Percentiles rank a stretch among this genome's conserved stretches.
Conservation (phyloP, 2,797 vertebrate species). For the Ceryle rudis region DNA sequence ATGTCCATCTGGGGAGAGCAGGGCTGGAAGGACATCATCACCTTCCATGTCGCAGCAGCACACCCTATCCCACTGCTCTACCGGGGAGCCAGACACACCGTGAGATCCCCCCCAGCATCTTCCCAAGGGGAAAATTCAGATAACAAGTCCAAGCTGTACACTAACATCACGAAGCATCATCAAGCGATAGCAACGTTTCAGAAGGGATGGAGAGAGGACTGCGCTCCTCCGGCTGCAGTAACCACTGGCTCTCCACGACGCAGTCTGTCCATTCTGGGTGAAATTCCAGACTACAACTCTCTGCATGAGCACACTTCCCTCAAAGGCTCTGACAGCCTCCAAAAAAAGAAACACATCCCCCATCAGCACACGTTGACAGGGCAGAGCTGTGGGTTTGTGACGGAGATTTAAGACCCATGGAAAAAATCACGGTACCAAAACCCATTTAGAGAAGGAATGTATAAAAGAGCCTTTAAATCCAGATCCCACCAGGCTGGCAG, state of each 20-base stretch:
- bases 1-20: background rate
- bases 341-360: background rate
- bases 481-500: slow-evolving; percentile 8
- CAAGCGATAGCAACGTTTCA: rapidly evolving
- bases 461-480: slow-evolving; percentile 50
- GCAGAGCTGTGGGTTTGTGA: slow-evolving; percentile 15
- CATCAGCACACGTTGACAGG: background rate
- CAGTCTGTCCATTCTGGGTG: background rate
- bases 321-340: background rate
- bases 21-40: background rate
- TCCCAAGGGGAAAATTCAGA: background rate
- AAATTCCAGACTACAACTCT: background rate
- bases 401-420: background rate
- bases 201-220: background rate
- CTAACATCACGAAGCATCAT: background rate
- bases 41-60: background rate
- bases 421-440: background rate
- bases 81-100: background rate
- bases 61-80: background rate
- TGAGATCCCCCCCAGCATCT: background rate
- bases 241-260: rapidly evolving
- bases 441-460: background rate
- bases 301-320: background rate
- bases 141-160: background rate
- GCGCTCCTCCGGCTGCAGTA: background rate